Evolutionary conservation across 2,113 vertebrate genomes (phyloP).

Genomic region (Oreochromis tanganicae): DNA sequence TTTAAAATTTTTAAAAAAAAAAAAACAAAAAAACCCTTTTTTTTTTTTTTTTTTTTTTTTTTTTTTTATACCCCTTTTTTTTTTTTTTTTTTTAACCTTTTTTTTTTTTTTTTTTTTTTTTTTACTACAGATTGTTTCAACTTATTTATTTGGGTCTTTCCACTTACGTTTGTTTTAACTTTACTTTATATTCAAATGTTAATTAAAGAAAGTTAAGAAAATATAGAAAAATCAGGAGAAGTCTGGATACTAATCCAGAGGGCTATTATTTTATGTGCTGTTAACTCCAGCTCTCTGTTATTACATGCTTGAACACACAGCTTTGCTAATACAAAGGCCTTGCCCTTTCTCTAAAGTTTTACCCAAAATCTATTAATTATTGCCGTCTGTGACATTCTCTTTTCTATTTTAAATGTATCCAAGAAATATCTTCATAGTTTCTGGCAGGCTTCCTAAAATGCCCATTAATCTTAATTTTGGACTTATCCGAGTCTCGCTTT

Average conservation of each 20-base stretch:
- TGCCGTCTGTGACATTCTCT: slow-evolving; percentile 27
- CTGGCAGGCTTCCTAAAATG: slow-evolving; percentile 61
- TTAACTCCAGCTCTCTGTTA: not conserved
- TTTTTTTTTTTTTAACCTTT: too few relatives aligned
- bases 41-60: too few relatives aligned
- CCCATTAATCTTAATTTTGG: slow-evolving; percentile 74
- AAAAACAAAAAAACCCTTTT: too few relatives aligned
- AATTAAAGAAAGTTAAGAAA: not conserved
- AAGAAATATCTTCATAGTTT: slow-evolving; percentile 55
- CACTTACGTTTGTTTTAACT: not conserved
- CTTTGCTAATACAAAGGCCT: not conserved
- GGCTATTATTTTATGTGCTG: not conserved
- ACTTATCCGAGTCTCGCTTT: slow-evolving; percentile 48
- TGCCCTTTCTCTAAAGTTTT: slow-evolving; percentile 18
- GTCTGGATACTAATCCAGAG: not conserved
- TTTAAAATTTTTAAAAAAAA: too few relatives aligned
- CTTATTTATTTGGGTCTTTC: not conserved
- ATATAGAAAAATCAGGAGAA: not conserved
- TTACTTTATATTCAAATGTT: not conserved
- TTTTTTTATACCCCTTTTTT: too few relatives aligned
- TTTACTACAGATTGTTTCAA: not conserved
- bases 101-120: accelerated
- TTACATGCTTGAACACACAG: slow-evolving; percentile 13
- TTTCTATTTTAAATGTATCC: slow-evolving; percentile 49
- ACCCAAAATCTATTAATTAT: slow-evolving; percentile 55